A percentile compares a stretch with the other conserved stretches of the same genome.
phyloP scores from a whole-genome alignment of 2,113 vertebrate genomes.

The Xiphophorus maculatus region DNA sequence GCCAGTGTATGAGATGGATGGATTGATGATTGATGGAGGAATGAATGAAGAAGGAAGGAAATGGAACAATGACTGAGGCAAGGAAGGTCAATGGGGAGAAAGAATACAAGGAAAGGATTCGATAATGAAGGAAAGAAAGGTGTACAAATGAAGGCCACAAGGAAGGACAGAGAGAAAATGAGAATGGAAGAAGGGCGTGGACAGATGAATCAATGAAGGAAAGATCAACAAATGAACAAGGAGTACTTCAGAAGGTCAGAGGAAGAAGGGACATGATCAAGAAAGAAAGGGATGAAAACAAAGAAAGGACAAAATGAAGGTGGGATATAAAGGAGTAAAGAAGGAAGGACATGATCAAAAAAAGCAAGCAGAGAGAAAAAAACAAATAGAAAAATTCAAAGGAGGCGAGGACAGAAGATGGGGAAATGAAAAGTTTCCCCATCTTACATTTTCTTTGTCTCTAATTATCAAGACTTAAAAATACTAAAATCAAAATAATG shows the following conservation, averaged over 20 bases:
- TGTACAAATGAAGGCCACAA: too few species aligned
- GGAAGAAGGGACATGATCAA: neutral
- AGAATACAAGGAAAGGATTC: neutral
- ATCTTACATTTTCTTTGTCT: too few species aligned
- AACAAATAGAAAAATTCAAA: neutral
- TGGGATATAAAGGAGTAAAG: neutral
- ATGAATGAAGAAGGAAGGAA: neutral
- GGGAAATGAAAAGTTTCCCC: too few species aligned
- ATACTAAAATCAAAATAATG: too few species aligned
- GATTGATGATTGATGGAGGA: too few species aligned
- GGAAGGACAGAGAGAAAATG: neutral
- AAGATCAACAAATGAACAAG: neutral
- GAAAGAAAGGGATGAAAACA: neutral
- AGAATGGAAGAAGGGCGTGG: neutral
- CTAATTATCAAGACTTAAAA: too few species aligned
- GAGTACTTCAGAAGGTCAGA: neutral
- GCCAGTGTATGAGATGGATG: too few species aligned
- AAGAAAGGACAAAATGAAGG: neutral
- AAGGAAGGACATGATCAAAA: neutral
- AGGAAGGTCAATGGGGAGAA: too few species aligned
- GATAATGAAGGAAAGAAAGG: too few species aligned
- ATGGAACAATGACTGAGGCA: neutral
- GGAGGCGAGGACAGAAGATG: neutral
- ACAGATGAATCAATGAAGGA: neutral
- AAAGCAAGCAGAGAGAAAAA: neutral